phyloP scores from a whole-genome alignment of 2,113 vertebrate genomes.

The Pleuronectes platessa region DNA sequence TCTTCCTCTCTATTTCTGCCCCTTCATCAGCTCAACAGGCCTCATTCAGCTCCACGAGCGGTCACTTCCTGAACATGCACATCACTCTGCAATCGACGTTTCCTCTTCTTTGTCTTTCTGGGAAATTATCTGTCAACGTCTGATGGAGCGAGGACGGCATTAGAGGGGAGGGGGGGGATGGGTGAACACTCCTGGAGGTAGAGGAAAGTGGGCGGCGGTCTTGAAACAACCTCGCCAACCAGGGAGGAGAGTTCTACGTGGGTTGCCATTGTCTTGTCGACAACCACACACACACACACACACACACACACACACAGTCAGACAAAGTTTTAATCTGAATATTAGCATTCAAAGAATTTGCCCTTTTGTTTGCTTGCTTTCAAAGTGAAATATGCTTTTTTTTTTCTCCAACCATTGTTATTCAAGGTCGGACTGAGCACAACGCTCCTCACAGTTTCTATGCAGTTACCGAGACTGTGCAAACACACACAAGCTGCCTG shows the following conservation, averaged over 20 bases:
- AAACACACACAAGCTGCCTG: background rate
- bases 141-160: background rate
- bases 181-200: too few species aligned
- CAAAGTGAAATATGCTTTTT: slow-evolving; percentile 14
- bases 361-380: slow-evolving; percentile 22
- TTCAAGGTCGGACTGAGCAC: slow-evolving; percentile 24
- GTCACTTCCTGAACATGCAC: too few species aligned
- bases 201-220: too few species aligned
- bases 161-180: too few species aligned
- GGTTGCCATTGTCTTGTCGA: background rate
- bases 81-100: too few species aligned
- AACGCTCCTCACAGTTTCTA: background rate
- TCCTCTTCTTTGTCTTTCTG: background rate
- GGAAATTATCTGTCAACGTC: background rate
- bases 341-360: background rate
- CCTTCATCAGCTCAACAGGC: too few species aligned
- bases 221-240: too few species aligned
- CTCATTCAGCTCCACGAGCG: too few species aligned
- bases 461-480: background rate
- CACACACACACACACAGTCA: background rate
- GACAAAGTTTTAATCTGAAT: background rate
- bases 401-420: slow-evolving; percentile 1
- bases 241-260: too few species aligned
- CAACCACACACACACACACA: background rate
- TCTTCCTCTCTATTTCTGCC: too few species aligned